These are phyloP conservation scores for Carabus problematicus DNA, from an alignment of 2,888 invertebrate genomes.

Conservation along the genomic window DNA sequence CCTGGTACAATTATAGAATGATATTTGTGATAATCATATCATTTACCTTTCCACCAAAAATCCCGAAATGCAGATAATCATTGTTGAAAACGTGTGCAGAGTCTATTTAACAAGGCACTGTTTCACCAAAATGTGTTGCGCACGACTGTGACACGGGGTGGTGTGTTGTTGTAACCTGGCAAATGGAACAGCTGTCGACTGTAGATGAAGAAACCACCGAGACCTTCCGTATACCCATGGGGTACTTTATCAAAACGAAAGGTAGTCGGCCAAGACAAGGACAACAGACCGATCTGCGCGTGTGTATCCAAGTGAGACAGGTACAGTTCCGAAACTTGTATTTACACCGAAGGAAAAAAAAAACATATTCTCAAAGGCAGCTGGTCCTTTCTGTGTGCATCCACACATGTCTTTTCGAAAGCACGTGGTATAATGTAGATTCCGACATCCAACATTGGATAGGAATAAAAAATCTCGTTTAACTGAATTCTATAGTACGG, in stretches of 20 bases:
- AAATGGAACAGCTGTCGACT: constrained; percentile 22
- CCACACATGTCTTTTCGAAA: constrained; percentile 7
- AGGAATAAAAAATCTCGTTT: too few species aligned
- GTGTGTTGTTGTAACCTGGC: constrained; percentile 48
- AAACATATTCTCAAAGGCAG: constrained; percentile 48
- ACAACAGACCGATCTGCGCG: constrained; percentile 10
- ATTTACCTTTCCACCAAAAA: constrained; percentile 65
- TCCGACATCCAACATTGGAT: too few species aligned
- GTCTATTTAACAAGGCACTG: constrained; percentile 42
- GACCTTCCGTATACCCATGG: constrained; percentile 29
- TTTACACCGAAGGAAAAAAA: constrained; percentile 44
- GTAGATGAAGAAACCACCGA: constrained; percentile 18
- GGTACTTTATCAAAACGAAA: constrained; percentile 35
- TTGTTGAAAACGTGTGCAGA: constrained; percentile 53
- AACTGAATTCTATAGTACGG: too few species aligned
- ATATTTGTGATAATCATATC: constrained; percentile 33
- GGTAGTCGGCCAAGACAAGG: constrained; percentile 27
- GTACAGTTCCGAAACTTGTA: constrained; percentile 33
- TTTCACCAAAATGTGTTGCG: constrained; percentile 19
- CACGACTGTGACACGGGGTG: constrained; percentile 6
- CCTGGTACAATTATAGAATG: neutral
- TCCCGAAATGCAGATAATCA: constrained; percentile 69
- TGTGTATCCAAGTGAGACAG: constrained; percentile 4
- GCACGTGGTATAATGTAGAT: neutral
- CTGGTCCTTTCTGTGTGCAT: constrained; percentile 43